Base-by-base conservation (phyloP, 2,113 vertebrate species). In the Hyperopisus bebe region DNA sequence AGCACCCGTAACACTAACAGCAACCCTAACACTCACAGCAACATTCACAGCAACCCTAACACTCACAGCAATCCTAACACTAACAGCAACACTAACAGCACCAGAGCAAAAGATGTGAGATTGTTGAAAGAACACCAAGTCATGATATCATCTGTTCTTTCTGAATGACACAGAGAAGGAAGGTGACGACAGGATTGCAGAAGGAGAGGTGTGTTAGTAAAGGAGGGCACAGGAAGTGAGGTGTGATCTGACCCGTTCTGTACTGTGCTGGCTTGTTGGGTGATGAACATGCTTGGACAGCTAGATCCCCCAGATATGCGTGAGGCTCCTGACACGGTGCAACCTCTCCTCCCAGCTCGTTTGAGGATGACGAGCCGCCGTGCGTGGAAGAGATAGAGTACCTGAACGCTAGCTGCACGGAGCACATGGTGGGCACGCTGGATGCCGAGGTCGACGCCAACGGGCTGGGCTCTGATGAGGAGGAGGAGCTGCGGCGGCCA, bases 331-430 rank as follows among this genome's bases (percentile, higher is more conserved):
- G n/a, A 55, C 85, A 10, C 50, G 8, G 27, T 50, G 84, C 47
- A 5, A 27, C 17, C 24, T 83, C 35, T 85, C n/a, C 85, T 80
- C 62, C 2, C 88, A 96, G 95, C 91, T 95, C 92, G 55, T 95
- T 94, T 51, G 95, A 95, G 51, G 97, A 98, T 0, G 98, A 99
- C 0, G 98, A 99, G 90, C 97, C 98, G n/a, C 95, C 95, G 0
- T 97, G 96, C 88, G 89, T 90, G 15, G 98, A 99, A 91, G 96
- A 98, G 90, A 96, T 98, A 0, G 97, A 98, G 93, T 98, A 97
- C 70, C 93, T 92, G 13, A 89, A 93, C 46, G 94, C 95, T 86
- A 93, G 92, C 89, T 94, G 92, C 91, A 95, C 93, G 1, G 9
- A 17, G 1, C 90, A 88, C 3, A 82, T 88, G 35, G 87, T 55